Evolutionary conservation across 2,113 vertebrate genomes (phyloP).

Genomic region (Tapirus terrestris): DNA sequence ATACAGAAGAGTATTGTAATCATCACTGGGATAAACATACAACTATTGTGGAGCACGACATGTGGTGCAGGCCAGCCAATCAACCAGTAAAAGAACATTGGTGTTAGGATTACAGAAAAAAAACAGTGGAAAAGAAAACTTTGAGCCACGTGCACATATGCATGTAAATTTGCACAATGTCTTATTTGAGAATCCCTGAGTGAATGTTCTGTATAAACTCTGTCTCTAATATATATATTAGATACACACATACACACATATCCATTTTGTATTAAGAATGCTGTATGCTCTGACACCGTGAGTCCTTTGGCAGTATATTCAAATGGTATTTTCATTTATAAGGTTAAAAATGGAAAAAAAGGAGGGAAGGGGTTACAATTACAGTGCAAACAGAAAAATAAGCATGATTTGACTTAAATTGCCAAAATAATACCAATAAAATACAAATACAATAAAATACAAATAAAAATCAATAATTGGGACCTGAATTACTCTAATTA

Average conservation of each 20-base stretch:
- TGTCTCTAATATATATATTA: neutral
- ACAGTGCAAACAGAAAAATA: conserved; percentile 27
- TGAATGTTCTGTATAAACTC: neutral
- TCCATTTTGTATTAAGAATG: neutral
- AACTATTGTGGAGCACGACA: neutral
- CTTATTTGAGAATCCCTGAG: neutral
- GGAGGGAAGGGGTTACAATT: neutral
- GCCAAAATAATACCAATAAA: neutral
- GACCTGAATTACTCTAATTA: conserved; percentile 42
- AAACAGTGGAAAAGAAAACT: neutral
- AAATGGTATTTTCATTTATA: conserved; percentile 45
- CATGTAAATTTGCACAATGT: neutral
- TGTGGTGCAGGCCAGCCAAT: neutral
- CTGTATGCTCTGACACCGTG: neutral
- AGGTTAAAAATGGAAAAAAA: neutral
- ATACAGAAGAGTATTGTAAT: neutral
- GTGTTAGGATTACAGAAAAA: neutral
- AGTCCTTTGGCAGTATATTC: neutral
- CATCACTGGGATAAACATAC: neutral
- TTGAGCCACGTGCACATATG: neutral
- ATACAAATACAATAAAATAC: too few species aligned
- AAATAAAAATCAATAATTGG: conserved; percentile 18
- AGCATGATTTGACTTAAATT: conserved; percentile 43
- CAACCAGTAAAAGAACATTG: neutral
- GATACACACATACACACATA: neutral